Base-by-base conservation (phyloP, 2,113 vertebrate genomes). In the Platysternon megacephalum region DNA sequence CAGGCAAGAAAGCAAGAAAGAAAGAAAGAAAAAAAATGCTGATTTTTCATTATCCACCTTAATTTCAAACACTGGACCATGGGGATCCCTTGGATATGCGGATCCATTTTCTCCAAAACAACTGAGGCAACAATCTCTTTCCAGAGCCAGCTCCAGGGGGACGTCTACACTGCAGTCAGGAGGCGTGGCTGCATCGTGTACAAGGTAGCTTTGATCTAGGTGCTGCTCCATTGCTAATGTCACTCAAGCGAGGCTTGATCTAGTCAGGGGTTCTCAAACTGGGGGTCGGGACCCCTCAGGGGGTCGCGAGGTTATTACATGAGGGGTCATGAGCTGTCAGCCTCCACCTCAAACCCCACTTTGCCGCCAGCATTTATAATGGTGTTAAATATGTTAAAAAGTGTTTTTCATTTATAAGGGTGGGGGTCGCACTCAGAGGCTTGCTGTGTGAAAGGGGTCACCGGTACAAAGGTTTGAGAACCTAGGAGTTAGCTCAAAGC, bases 41-140 rank as follows among this genome's bases (percentile, higher is more conserved):
- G 22, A n/a, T 87, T 87, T 53, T 95, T 72, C 82, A 79, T 39
- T 7, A 79, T 90, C 68, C 83, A 3, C 48, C 58, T 56, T 5
- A 52, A 74, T 74, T 11, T 42, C 28, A 2, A n/a, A 46, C 58
- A 42, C 46, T 46, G 51, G 65, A n/a, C 35, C 21, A 68, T 21
- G 35, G 35, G 32, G 5, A 74, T 82, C 78, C 4, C 55, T 86
- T 74, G 84, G 4, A 74, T 44, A 82, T 80, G 78, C 2, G 8
- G 68, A 3, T 42, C 24, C 2, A 0, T 44, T 49, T 74, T 46
- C 84, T 90, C 24, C 39, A 22, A 65, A 87, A 78, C 90, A 44
- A 61, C 28, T 81, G 56, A 16, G 92, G 79, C 68, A 83, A 5
- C 13, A 0, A 4, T 79, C 0, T 0, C 17, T 76, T 61, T 91